Conservation (phyloP, 1,140 invertebrate species). For the Augochlora pura region DNA sequence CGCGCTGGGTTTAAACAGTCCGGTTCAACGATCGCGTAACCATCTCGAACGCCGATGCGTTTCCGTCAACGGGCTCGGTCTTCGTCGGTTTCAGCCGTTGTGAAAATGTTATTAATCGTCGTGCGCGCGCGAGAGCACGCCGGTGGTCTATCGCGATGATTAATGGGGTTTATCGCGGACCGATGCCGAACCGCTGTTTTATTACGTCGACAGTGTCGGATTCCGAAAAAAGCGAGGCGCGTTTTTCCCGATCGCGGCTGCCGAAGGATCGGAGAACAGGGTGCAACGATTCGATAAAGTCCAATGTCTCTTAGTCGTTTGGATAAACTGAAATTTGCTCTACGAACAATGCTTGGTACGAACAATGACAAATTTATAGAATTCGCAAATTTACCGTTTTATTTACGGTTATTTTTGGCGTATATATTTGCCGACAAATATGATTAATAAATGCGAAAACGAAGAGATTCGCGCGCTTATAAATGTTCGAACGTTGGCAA, state of each 20-base stretch:
- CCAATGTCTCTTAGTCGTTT: too few relatives aligned
- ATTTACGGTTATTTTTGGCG: too few relatives aligned
- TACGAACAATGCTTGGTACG: too few relatives aligned
- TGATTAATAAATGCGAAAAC: too few relatives aligned
- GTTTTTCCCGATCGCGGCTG: background rate
- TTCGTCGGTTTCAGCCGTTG: slow-evolving; percentile 36
- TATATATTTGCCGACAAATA: too few relatives aligned
- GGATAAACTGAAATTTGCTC: too few relatives aligned
- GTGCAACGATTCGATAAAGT: background rate
- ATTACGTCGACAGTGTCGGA: slow-evolving; percentile 8
- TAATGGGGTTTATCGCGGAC: slow-evolving; percentile 39
- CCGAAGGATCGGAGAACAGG: background rate
- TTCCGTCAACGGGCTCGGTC: slow-evolving; percentile 53
- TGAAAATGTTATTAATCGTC: slow-evolving; percentile 65
- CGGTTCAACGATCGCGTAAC: slow-evolving; percentile 60
- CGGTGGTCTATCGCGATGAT: slow-evolving; percentile 44
- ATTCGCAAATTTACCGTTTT: too few relatives aligned
- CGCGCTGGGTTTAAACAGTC: slow-evolving; percentile 22
- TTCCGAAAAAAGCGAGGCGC: slow-evolving; percentile 33
- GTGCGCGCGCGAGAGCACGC: slow-evolving; percentile 31
- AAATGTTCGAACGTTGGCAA: too few relatives aligned
- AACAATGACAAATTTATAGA: too few relatives aligned
- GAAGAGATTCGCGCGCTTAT: too few relatives aligned
- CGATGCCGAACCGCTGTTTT: slow-evolving; percentile 12
- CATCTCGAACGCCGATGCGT: slow-evolving; percentile 42